phyloP scores from a whole-genome alignment of 1,140 invertebrate species.

The Brachionus asplanchnoidis region DNA sequence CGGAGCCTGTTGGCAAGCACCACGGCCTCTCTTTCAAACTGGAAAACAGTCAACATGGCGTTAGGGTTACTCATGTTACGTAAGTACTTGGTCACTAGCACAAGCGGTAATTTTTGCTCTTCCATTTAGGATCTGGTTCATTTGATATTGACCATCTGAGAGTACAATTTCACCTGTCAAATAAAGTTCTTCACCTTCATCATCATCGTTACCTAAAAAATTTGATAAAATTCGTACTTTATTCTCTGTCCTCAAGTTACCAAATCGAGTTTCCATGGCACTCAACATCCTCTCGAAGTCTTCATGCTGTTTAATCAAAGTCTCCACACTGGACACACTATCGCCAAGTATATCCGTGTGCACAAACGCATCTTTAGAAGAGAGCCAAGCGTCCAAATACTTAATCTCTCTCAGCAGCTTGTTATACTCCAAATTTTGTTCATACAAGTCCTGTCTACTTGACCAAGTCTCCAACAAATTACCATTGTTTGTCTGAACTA shows the following conservation, averaged over 20 bases:
- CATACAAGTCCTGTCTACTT: slow-evolving; percentile 17
- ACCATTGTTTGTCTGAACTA: slow-evolving; percentile 6
- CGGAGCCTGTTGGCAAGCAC: too few relatives aligned
- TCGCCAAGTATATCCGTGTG: slow-evolving; percentile 26
- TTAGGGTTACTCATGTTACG: too few relatives aligned
- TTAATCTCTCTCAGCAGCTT: slow-evolving; percentile 36
- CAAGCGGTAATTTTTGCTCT: too few relatives aligned
- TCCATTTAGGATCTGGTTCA: too few relatives aligned
- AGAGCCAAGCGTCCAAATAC: slow-evolving; percentile 32
- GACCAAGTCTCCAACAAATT: slow-evolving; percentile 17
- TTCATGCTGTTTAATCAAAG: slow-evolving; percentile 35
- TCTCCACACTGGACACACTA: slow-evolving; percentile 22
- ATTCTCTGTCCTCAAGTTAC: background rate
- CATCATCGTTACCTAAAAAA: too few relatives aligned
- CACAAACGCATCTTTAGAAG: slow-evolving; percentile 30
- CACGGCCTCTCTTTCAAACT: too few relatives aligned
- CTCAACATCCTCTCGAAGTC: slow-evolving; percentile 20
- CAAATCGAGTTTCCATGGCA: slow-evolving; percentile 1
- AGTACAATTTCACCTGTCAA: too few relatives aligned
- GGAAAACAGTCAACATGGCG: too few relatives aligned
- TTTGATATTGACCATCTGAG: too few relatives aligned
- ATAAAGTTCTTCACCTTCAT: too few relatives aligned
- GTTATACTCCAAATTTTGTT: slow-evolving; percentile 40
- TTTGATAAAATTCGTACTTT: too few relatives aligned
- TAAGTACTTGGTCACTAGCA: too few relatives aligned